Conservation (phyloP, 2,888 invertebrate species). For the Entomobrya multifasciata region DNA sequence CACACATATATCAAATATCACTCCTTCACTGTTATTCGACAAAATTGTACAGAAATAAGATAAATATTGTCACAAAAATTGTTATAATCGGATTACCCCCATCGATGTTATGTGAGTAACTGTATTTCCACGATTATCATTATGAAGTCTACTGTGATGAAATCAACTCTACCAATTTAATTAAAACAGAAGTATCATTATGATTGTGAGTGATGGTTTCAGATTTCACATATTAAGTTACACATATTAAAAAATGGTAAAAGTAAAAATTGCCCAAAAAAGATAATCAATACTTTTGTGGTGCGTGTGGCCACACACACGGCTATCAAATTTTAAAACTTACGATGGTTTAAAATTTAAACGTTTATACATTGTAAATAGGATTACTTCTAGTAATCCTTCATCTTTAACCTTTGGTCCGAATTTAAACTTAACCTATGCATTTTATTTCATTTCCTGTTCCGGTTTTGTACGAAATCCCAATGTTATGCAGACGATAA, state of each 20-base stretch:
- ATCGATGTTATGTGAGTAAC: background rate
- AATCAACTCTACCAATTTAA: background rate
- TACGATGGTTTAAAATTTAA: too few species aligned
- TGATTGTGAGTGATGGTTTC: background rate
- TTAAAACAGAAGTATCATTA: background rate
- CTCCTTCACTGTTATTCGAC: conserved; percentile 55
- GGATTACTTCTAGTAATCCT: conserved; percentile 11
- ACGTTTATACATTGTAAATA: background rate
- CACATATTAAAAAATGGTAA: background rate
- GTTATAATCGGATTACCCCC: conserved; percentile 34
- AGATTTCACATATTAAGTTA: too few species aligned
- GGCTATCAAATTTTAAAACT: conserved; percentile 1
- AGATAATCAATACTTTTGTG: background rate
- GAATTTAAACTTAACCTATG: background rate
- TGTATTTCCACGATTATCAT: too few species aligned
- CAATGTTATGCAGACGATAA: too few species aligned
- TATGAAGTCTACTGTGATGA: background rate
- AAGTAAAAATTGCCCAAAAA: background rate
- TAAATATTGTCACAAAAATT: conserved; percentile 5
- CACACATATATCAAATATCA: conserved; percentile 65
- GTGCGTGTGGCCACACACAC: conserved; percentile 54
- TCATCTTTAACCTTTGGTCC: background rate
- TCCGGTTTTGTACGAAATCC: too few species aligned
- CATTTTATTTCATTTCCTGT: background rate
- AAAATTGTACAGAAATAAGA: conserved; percentile 50